Conservation (phyloP, 2,888 invertebrate species). For the Cantharis rustica region DNA sequence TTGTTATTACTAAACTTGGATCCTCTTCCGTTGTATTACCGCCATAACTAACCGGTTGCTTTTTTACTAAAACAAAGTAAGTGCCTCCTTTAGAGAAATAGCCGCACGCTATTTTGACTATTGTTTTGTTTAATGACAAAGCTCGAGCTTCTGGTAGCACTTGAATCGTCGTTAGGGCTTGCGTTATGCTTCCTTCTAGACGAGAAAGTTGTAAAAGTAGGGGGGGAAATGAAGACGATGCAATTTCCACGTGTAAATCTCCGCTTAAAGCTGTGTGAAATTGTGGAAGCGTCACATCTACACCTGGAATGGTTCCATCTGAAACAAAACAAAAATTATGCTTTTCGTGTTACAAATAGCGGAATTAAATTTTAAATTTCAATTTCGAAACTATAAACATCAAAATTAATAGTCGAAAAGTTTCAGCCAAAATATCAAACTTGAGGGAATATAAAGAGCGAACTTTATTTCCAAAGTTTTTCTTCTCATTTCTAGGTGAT, state of each 20-base stretch:
- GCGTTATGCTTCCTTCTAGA: constrained; percentile 52
- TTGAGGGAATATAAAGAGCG: neutral
- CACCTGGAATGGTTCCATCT: constrained; percentile 50
- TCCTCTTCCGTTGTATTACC: constrained; percentile 37
- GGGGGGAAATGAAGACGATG: constrained; percentile 54
- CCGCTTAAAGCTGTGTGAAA: constrained; percentile 79
- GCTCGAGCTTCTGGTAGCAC: constrained; percentile 52
- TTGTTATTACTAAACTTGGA: constrained; percentile 48
- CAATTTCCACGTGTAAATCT: constrained; percentile 74
- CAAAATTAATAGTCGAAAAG: neutral
- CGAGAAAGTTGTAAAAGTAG: constrained; percentile 56
- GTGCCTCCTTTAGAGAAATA: constrained; percentile 75
- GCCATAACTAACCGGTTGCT: constrained; percentile 42
- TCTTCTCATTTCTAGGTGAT: constrained; percentile 15
- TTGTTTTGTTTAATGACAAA: constrained; percentile 49
- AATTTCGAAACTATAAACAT: neutral
- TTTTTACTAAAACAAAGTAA: constrained; percentile 61
- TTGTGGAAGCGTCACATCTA: constrained; percentile 50
- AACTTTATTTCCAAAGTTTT: constrained; percentile 16
- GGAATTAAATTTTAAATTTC: neutral
- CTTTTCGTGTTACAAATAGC: neutral
- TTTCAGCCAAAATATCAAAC: neutral
- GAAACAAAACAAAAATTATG: constrained; percentile 33
- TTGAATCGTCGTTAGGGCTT: constrained; percentile 50
- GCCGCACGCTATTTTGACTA: constrained; percentile 65